Base-by-base conservation (phyloP, 2,797 vertebrate species). In the Lophotriccus pileatus region DNA sequence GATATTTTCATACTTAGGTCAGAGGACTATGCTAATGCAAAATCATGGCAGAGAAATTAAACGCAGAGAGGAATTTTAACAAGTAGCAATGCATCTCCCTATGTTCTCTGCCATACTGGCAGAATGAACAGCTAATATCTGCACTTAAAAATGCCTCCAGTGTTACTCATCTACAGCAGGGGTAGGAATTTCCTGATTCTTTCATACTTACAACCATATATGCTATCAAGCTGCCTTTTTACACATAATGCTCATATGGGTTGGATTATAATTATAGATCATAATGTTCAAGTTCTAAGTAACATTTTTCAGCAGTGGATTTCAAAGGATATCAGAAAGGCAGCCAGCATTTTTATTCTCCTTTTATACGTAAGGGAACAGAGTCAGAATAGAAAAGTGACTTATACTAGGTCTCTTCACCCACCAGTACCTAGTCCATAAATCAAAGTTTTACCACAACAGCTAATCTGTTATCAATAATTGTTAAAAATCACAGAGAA, bases 211-310 rank as follows among this genome's bases (percentile, higher is more conserved):
- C 4, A 84, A 15, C 20, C 15, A 25, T 74, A 49, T 20, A 74
- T 12, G 32, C 10, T 53, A 66, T 69, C 72, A 94, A 37, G 15
- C 32, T 75, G 39, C 43, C 43, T 78, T 60, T 56, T 85, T 68
- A 81, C 0, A 0, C n/a, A 34, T 25, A 85, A 68, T 72, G 20
- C 3, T 81, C 4, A 25, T 43, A 60, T 25, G 46, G 28, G 5
- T 90, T 94, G 90, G 79, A 94, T 91, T 87, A 72, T 75, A 94
- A 93, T 89, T 83, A 83, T 19, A 91, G 58, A 64, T 34, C 3
- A 70, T 55, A 78, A 81, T 20, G n/a, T 81, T 76, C 83, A 78
- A 86, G 20, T 85, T 68, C 37, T 64, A 81, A 89, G 32, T 44
- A 84, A 72, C 28, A 37, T 78, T 90, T 86, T 85, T 94, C 52